Base-by-base conservation (phyloP, 2,888 invertebrate genomes). In the Pterostichus niger region DNA sequence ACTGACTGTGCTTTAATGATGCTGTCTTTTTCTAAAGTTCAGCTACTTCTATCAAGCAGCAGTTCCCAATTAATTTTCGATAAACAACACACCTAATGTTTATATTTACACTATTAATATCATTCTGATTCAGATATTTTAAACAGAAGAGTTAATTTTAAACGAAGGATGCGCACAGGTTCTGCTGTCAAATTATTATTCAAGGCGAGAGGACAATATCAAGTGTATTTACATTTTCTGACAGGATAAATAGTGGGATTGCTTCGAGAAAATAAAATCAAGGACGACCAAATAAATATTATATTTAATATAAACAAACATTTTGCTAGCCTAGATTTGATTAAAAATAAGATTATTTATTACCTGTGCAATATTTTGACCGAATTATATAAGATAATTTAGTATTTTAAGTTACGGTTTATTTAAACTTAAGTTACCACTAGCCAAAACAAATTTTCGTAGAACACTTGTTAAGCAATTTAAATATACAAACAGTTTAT, bases 161-260 rank as follows among this genome's bases (percentile, higher is more conserved):
- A 13, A 52, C 31, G 49, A 46, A 59, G 64, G 40, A 75, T 49
- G 75, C 64, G 64, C 64, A 35, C 44, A 71, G 49, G 49, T 71
- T 54, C 33, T 33, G 49, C 52, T 75, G 75, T 52, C 49, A 35
- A 17, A 52, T 64, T 64, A 64, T 49, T 73, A 10, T 78, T 78
- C 78, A 78, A 59, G 78, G 78, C 15, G 33, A 78, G 40, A n/a
- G 64, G 68, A 56, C 79, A 79, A 79, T 68, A 46, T 81, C 71
- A 71, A 71, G 68, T 76, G 54, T 76, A 56, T 76, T 56, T 71
- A 44, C 44, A 35, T 35, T 71, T 68, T 44, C 44, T 71, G 68
- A 71, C 44, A 44, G 24, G 0, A 33, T 44, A 71, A 71, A 71
- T 71, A 17, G 13, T 49, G n/a, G 9, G 46, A 46, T 11, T 11